Evolutionary conservation across 1,140 invertebrate species (phyloP), one percentile per base, ranked within the genome.

Genomic region (Drosophila trapezifrons): DNA sequence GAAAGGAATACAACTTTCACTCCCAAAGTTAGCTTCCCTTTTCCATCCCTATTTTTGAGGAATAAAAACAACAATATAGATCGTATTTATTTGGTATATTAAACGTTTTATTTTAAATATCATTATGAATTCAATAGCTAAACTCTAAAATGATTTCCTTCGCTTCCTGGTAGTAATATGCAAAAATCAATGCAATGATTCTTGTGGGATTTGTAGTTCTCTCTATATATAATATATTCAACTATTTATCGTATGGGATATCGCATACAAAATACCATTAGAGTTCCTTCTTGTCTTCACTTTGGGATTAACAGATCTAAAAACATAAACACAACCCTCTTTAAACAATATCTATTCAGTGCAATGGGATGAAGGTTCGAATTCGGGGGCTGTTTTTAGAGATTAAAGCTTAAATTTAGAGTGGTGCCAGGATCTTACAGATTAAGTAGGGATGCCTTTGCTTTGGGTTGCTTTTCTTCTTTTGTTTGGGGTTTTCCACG

Each of bases 281-380:
- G 43, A 71, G 66, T 71, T 71, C 25, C 47, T 71, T 71, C 32
- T 71, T 32, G 42, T 71, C 18, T 56, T 80, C 78, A 70, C 49
- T 85, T 85, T 89, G 83, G 84, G 83, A 87, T 87, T 87, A 86
- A 86, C 82, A 84, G 76, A 80, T 78, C 70, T 72, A 62, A 45
- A 67, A 65, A 65, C 32, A 18, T 25, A 69, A 73, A 81, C 71
- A 80, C 77, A 85, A 84, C 75, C 77, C 60, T 63, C 70, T 27
- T 32, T 15, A 57, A 87, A 86, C 82, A 86, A 86, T 79, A 83
- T 82, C 76, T 64, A 59, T 65, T 71, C 75, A 58, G 70, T 67
- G 65, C 63, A 62, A 54, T 18, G 56, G 32, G 22, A 22, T 46
- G 58, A 64, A 20, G 58, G 17, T 15, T 67, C 35, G 35, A 17